Base-by-base conservation (phyloP, 1,140 invertebrate genomes). In the Drosophila ohnishii region DNA sequence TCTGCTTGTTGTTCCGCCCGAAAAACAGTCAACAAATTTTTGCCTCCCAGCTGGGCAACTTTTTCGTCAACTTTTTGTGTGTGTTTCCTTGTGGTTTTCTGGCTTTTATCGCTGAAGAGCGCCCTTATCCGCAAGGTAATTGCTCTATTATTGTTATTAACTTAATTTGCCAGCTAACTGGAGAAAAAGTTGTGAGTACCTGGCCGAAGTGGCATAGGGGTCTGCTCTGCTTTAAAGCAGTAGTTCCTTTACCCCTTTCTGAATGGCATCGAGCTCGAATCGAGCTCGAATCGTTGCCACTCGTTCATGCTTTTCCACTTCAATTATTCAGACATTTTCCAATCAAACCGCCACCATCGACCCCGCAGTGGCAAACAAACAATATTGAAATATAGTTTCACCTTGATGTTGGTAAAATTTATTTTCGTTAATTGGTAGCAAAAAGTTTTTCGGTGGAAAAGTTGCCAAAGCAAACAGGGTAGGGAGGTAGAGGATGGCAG, bases 371-470 rank as follows among this genome's bases (percentile, higher is more conserved):
- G 50, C 51, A 56, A 57, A 47, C 65, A 58, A 71, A 50, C 69
- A 44, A 53, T 76, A 76, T 76, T 76, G 73, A 76, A 76, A 76
- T 76, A 76, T 76, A 58, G 55, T 66, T 76, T 76, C 73, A 75
- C 72, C 63, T 71, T 80, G 53, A 40, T 72, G 44, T 51, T 39
- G 34, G 40, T 40, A 34, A 75, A 76, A 76, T 76, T 76, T 76
- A 75, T 76, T 77, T 77, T 61, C 74, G 53, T 81, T 81, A 81
- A 81, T 81, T 81, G 73, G 66, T 81, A 64, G 78, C 78, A 72
- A 55, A 70, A 80, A 81, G 45, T 47, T 47, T 72, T 66, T 45
- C 35, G 58, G 47, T 47, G 39, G 55, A 42, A 64, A 65, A 75
- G 71, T 74, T 74, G 16, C 34, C 42, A 71, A 71, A 70, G 58